Evolutionary conservation across 2,113 vertebrate genomes (phyloP).

Genomic region (Emydura subglobosa): DNA sequence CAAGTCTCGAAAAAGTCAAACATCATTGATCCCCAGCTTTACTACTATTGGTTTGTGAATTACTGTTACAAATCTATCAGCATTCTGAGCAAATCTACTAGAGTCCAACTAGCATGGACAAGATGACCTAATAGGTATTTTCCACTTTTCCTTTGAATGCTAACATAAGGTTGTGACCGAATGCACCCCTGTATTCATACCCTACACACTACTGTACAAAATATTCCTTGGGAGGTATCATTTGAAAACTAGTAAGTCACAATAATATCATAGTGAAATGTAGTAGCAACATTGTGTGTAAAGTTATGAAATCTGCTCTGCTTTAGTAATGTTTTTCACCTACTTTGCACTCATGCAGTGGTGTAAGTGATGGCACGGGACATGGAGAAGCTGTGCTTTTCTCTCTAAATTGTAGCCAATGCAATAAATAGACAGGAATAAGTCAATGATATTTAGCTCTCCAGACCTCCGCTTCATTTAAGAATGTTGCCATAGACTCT

Average conservation of each 20-base stretch:
- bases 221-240: no score
- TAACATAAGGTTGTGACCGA: background rate
- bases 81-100: background rate
- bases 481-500: background rate
- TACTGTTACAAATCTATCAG: fast-evolving
- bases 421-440: background rate
- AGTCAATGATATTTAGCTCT: background rate
- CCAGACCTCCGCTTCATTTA: background rate
- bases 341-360: background rate
- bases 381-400: background rate
- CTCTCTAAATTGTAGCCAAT: background rate
- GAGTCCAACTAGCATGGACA: fast-evolving
- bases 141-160: background rate
- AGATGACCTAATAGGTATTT: background rate
- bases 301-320: background rate
- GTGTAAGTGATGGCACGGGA: background rate
- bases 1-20: background rate
- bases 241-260: no score
- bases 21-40: fast-evolving
- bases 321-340: background rate
- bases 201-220: no score
- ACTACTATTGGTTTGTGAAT: background rate
- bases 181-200: no score
- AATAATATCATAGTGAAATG: no score
- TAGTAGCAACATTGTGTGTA: no score